These are phyloP conservation scores for Brachionus sp. DNA, from an alignment of 1,140 invertebrate species.

Conservation along the genomic window DNA sequence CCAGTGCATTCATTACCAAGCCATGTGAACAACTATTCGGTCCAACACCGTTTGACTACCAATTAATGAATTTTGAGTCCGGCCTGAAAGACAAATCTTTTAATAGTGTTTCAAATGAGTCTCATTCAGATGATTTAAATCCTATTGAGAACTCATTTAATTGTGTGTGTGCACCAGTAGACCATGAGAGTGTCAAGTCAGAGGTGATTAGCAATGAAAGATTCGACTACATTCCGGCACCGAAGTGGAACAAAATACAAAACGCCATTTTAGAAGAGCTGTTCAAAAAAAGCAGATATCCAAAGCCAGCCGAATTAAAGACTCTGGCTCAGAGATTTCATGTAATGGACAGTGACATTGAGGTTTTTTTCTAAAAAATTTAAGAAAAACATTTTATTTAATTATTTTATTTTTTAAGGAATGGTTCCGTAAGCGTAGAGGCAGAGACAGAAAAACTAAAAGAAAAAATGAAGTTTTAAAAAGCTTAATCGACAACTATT, in stretches of 20 bases:
- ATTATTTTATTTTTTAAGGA: not conserved
- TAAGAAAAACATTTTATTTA: not conserved
- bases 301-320: slow-evolving; percentile 16
- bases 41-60: slow-evolving; percentile 32
- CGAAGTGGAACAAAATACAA: slow-evolving; percentile 43
- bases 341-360: slow-evolving; percentile 43
- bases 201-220: not conserved
- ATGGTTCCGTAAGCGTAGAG: slow-evolving; percentile 40
- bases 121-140: slow-evolving; percentile 14
- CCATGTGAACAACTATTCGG: slow-evolving; percentile 45
- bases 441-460: slow-evolving; percentile 39
- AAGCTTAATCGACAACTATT: slow-evolving; percentile 40
- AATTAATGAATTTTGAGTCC: not conserved
- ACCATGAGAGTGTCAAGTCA: slow-evolving; percentile 7
- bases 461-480: slow-evolving; percentile 43
- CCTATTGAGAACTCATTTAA: slow-evolving; percentile 1
- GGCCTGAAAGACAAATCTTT: slow-evolving; percentile 23
- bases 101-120: slow-evolving; percentile 22
- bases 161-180: not conserved
- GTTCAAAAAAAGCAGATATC: slow-evolving; percentile 30
- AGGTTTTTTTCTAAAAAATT: not conserved
- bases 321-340: slow-evolving; percentile 25
- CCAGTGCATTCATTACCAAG: slow-evolving; percentile 24
- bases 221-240: slow-evolving; percentile 42
- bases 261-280: slow-evolving; percentile 24